Conservation (phyloP, 2,888 invertebrate genomes). For the Heliconius ismenius region DNA sequence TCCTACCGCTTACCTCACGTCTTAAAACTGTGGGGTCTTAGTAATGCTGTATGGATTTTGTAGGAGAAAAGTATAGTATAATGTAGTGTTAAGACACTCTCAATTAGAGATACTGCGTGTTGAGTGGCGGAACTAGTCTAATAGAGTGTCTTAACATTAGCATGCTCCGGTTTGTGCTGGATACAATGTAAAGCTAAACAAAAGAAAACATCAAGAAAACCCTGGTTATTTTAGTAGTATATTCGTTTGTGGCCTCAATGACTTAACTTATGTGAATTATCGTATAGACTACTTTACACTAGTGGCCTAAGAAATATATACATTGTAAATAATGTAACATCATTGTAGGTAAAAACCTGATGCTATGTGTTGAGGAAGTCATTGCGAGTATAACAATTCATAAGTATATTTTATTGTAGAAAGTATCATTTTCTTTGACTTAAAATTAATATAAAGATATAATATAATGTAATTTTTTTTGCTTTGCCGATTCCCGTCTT, state of each 20-base stretch:
- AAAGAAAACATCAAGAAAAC: too few species aligned
- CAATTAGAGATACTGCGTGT: too few species aligned
- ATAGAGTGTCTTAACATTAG: too few species aligned
- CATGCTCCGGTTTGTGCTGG: too few species aligned
- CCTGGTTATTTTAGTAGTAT: background rate
- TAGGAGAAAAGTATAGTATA: background rate
- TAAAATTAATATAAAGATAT: background rate
- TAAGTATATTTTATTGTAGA: background rate
- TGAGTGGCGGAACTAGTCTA: background rate
- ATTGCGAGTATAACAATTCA: background rate
- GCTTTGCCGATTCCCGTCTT: too few species aligned
- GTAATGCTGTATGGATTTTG: background rate
- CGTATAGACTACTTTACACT: background rate
- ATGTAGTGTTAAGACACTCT: background rate
- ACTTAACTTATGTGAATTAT: background rate
- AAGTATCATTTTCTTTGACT: background rate
- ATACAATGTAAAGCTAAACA: too few species aligned
- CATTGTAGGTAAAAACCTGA: background rate
- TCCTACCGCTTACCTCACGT: slow-evolving; percentile 38
- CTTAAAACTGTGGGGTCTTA: background rate
- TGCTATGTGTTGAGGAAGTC: background rate
- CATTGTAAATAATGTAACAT: slow-evolving; percentile 1
- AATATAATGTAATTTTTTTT: background rate
- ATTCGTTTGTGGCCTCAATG: background rate
- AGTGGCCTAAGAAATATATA: background rate